Evolutionary conservation across 2,888 invertebrate species (phyloP), one percentile per base, ranked within the genome.

Genomic region (Melolontha melolontha): DNA sequence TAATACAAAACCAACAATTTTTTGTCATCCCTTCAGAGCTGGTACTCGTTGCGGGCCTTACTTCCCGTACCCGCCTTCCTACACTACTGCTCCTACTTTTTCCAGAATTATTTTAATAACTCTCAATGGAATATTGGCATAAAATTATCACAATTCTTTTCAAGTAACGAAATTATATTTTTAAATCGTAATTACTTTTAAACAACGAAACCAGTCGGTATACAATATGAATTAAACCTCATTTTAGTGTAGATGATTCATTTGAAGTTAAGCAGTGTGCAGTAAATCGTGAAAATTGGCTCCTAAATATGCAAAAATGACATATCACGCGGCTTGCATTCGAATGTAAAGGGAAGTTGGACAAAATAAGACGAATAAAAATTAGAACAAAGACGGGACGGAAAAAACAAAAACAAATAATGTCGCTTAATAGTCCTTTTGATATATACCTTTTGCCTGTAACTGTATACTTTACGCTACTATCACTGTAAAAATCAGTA

Each of bases 391-490:
- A 34, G 34, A 34, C 34, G n/a, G 41, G 16, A 34, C 40, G 10
- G 41, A 11, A 8, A 12, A 55, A 55, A 55, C 14, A 55, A 17
- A 52, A 34, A 54, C 54, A 29, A 54, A 54, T 14, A 54, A 55
- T 55, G 22, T 51, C 62, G 63, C 51, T 67, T 66, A 75, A 78
- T 76, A 75, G 74, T 74, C 74, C 75, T 74, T 76, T 76, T 77
- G 76, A 76, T 75, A 77, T 73, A 74, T 73, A 77, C 75, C 75
- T 71, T 75, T 75, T 75, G 14, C 55, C 75, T 40, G 14, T n/a
- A 73, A 76, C 72, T 67, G 67, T 70, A 67, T 74, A 74, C 73
- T 75, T 70, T 66, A 57, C 65, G 67, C 70, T 71, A 49, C 70
- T 76, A 76, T 76, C 75, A 65, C 52, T 63, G 67, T 72, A 69